These are phyloP conservation scores for Hyperoplus immaculatus DNA, from an alignment of 2,797 vertebrate genomes.

Conservation along the genomic window DNA sequence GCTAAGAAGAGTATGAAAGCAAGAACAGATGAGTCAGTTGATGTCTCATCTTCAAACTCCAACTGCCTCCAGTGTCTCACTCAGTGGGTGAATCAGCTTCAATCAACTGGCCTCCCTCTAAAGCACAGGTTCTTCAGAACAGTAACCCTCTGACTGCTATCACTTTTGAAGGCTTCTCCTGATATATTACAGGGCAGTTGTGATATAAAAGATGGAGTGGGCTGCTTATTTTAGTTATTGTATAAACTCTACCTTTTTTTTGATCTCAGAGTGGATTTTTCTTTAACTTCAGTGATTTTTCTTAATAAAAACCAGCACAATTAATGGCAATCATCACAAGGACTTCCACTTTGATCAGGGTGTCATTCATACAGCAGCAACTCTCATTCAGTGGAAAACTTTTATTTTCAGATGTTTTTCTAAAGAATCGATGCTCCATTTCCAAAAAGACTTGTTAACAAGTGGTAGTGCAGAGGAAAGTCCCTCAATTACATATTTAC, in stretches of 20 bases:
- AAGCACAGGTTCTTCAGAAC: slow-evolving; percentile 44
- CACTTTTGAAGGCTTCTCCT: slow-evolving; percentile 45
- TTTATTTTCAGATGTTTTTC: slow-evolving; percentile 5
- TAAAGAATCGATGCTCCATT: not conserved
- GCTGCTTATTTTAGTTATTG: slow-evolving; percentile 10
- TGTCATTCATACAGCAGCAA: not conserved
- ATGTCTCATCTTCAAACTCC: slow-evolving; percentile 55
- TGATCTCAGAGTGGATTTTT: slow-evolving; percentile 1
- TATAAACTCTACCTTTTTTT: not conserved
- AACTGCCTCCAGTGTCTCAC: slow-evolving; percentile 53
- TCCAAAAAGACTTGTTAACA: slow-evolving; percentile 9
- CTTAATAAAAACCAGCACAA: not conserved
- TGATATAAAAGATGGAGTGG: slow-evolving; percentile 37
- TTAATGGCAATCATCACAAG: not conserved
- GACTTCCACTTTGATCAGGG: not conserved
- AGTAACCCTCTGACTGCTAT: slow-evolving; percentile 3
- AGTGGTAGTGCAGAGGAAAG: not conserved
- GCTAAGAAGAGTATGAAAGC: slow-evolving; percentile 36
- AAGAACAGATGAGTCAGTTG: slow-evolving; percentile 50
- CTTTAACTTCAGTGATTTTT: slow-evolving; percentile 24
- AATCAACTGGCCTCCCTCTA: slow-evolving; percentile 57
- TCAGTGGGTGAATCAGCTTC: slow-evolving; percentile 56
- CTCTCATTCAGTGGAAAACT: slow-evolving; percentile 1
- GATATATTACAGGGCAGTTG: slow-evolving; percentile 43
- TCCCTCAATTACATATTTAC: not conserved